A percentile compares a stretch with the other conserved stretches of the same genome.
Conservation (phyloP, 2,113 vertebrate genomes). For the Myrmecophaga tridactyla region DNA sequence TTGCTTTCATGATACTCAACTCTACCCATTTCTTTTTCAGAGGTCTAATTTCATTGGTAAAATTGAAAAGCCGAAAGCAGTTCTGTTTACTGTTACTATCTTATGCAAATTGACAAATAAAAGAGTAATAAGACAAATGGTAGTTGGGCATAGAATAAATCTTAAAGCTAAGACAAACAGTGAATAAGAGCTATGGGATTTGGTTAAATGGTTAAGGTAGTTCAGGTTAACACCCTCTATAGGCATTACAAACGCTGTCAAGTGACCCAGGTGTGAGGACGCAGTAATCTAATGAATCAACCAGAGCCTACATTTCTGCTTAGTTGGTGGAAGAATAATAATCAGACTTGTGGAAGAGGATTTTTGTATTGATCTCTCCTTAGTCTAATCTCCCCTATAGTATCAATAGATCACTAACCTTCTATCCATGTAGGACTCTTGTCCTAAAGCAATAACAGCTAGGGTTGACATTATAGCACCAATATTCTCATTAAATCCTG, state of each 20-base stretch:
- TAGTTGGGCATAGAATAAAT: background rate
- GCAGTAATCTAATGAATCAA: slow-evolving; percentile 60
- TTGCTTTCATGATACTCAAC: background rate
- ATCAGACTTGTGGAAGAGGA: slow-evolving; percentile 60
- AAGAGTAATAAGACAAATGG: background rate
- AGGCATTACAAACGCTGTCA: background rate
- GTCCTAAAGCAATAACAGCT: slow-evolving; percentile 52
- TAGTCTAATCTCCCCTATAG: slow-evolving; percentile 73
- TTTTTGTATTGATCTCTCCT: slow-evolving; percentile 72
- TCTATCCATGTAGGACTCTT: slow-evolving; percentile 32
- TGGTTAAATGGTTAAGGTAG: background rate
- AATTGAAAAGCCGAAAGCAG: background rate
- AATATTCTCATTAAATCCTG: slow-evolving; percentile 58
- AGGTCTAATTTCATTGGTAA: background rate
- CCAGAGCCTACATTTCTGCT: slow-evolving; percentile 60
- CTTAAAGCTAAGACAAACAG: background rate
- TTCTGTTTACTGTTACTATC: background rate
- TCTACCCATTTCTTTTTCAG: background rate
- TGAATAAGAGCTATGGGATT: background rate
- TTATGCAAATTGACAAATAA: background rate
- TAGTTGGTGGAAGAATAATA: slow-evolving; percentile 51
- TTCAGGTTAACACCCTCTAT: background rate
- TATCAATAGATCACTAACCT: slow-evolving; percentile 63
- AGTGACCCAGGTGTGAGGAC: slow-evolving; percentile 15
- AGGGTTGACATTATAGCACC: slow-evolving; percentile 35